These are phyloP conservation scores for Hystrix brachyura DNA, from an alignment of 2,113 vertebrate species.

Conservation along the genomic window DNA sequence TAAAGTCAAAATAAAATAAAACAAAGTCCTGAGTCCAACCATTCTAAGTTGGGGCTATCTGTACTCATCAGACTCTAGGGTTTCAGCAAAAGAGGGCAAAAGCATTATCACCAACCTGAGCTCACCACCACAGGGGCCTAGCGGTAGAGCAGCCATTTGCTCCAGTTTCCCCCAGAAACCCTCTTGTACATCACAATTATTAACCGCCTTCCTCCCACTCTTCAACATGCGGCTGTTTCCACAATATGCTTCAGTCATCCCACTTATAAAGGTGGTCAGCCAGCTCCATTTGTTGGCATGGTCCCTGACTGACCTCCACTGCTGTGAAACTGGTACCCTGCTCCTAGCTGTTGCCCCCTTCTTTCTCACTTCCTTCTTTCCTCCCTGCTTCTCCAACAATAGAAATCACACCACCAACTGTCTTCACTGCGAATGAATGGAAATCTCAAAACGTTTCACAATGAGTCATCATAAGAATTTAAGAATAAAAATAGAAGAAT, in stretches of 20 bases:
- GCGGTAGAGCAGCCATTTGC: background rate
- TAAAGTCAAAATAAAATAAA: background rate
- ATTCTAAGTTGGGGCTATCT: no score
- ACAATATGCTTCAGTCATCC: background rate
- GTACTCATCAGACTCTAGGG: no score
- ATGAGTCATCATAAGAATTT: constrained; percentile 12
- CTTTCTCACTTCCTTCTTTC: background rate
- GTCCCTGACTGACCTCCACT: background rate
- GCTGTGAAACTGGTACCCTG: background rate
- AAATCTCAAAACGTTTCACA: constrained; percentile 26
- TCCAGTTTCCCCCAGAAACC: background rate
- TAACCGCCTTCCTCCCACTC: background rate
- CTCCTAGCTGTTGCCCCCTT: background rate
- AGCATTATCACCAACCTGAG: no score
- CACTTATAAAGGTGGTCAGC: background rate
- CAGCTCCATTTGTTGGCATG: no score
- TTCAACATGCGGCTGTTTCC: background rate
- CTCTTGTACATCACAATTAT: background rate
- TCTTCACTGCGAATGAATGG: background rate
- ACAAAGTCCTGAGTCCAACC: background rate
- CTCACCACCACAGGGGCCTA: background rate
- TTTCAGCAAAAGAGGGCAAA: background rate
- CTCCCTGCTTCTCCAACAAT: background rate
- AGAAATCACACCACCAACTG: background rate
- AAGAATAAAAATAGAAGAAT: background rate